Evolutionary conservation across 2,113 vertebrate genomes (phyloP), one percentile per base, ranked within the genome.

Genomic region (Embiotoca jacksoni): DNA sequence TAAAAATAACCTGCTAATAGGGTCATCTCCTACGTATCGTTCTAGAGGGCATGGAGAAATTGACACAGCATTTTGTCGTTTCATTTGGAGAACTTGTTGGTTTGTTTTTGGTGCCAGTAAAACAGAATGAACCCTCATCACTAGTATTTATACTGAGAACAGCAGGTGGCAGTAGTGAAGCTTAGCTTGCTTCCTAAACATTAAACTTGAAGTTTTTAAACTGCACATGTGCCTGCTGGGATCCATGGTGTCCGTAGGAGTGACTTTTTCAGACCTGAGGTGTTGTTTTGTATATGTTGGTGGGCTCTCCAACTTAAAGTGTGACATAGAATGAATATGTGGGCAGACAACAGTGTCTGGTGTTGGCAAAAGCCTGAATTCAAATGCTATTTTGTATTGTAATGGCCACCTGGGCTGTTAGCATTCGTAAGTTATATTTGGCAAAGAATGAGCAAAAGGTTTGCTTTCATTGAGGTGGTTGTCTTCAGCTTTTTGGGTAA

Each of bases 381-480:
- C 15, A 65, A 55, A 73, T 62, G 58, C 11, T 53, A 58, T 81
- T 63, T 60, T 69, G 6, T 33, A 61, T 60, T 77, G 50, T 54
- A 71, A 46, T 47, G 37, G 37, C 88, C 88, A 90, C 88, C 85
- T 88, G 82, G 73, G 66, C 72, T 63, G 75, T 65, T 47, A 62
- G 44, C 56, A 59, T 44, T 46, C 30, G 68, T 52, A 49, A 58
- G 60, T 14, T 71, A 68, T 41, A 59, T 81, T 47, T 65, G 41
- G 56, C 33, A 52, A 59, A 61, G 32, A 41, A 23, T 16, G 53
- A 70, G 50, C 36, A 53, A 30, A 47, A 67, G 9, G 58, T 47
- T 61, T 54, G 7, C 30, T 59, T 33, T 59, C 6, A 47, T 49
- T 0, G 0, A 16, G 14, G 3, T 33, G 15, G 35, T 41, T 66